Evolutionary conservation across 2,888 invertebrate species (phyloP), one percentile per base, ranked within the genome.

Genomic region (Parnassius glacialis): DNA sequence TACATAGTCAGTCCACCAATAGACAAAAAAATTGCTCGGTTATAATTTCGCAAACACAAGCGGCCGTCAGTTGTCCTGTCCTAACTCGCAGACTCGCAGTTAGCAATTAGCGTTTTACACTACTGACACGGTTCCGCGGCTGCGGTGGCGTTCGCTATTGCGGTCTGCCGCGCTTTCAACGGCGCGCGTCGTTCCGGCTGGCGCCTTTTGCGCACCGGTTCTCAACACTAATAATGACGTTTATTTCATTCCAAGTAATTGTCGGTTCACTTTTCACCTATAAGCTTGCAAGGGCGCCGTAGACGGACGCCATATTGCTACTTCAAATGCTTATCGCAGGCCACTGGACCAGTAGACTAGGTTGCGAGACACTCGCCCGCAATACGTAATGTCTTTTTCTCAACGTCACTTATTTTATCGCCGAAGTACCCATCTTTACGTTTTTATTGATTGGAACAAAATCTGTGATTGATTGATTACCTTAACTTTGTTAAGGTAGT

Each of bases 141-240:
- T 75, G 76, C 76, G 75, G 70, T 74, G 73, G 79, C 79, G 81
- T 74, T 82, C 76, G 76, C 81, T 81, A 81, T 90, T 90, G 91
- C 91, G 91, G 90, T 90, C 90, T 89, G 87, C 87, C 87, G 88
- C 84, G 84, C 83, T 85, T 90, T 90, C 88, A 90, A 79, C 90
- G 85, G 84, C 86, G 81, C 79, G 74, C 86, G 78, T 79, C 89
- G 90, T 90, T 90, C 91, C 90, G 90, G 88, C 83, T 85, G 89
- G 87, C 88, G 87, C 88, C 80, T 86, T 83, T 78, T 76, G 80
- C 74, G 76, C 83, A 82, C 82, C 81, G 79, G 80, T 85, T 84
- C 81, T 79, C 80, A 77, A 67, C 73, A 73, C 78, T 84, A 83
- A 87, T 84, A 83, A 87, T 83, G 72, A 80, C 81, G 81, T 79